phyloP scores from a whole-genome alignment of 1,140 invertebrate genomes.

The Listronotus oregonensis region DNA sequence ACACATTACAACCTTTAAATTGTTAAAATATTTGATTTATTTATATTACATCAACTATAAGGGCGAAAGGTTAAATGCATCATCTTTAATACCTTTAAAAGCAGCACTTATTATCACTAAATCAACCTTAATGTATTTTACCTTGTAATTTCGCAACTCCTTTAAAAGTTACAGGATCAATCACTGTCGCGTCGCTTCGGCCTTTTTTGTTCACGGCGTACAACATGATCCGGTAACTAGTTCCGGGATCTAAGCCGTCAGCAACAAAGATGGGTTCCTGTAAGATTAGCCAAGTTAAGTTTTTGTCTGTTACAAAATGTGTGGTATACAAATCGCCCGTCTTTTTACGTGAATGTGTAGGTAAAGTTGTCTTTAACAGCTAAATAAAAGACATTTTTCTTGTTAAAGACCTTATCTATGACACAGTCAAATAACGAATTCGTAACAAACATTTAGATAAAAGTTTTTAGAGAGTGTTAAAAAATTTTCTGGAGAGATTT shows the following conservation, averaged over 20 bases:
- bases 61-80: background rate
- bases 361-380: background rate
- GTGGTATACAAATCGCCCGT: slow-evolving; percentile 5
- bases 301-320: slow-evolving; percentile 15
- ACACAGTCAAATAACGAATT: too few relatives aligned
- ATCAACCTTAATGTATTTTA: slow-evolving; percentile 50
- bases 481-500: too few relatives aligned
- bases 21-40: too few relatives aligned
- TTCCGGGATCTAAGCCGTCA: slow-evolving; percentile 76
- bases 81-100: background rate
- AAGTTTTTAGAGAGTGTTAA: too few relatives aligned
- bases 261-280: slow-evolving; percentile 70
- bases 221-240: slow-evolving; percentile 75
- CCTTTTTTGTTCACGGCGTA: slow-evolving; percentile 87
- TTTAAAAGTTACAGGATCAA: slow-evolving; percentile 81
- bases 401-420: background rate
- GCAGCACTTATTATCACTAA: background rate
- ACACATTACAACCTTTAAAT: too few relatives aligned
- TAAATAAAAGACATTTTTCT: background rate
- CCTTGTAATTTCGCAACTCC: slow-evolving; percentile 75
- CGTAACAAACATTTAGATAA: too few relatives aligned
- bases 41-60: too few relatives aligned
- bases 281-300: slow-evolving; percentile 27
- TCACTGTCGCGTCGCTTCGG: slow-evolving; percentile 75
- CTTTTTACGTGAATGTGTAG: background rate